Conservation (phyloP, 1,140 invertebrate genomes). For the Lucilia cuprina region DNA sequence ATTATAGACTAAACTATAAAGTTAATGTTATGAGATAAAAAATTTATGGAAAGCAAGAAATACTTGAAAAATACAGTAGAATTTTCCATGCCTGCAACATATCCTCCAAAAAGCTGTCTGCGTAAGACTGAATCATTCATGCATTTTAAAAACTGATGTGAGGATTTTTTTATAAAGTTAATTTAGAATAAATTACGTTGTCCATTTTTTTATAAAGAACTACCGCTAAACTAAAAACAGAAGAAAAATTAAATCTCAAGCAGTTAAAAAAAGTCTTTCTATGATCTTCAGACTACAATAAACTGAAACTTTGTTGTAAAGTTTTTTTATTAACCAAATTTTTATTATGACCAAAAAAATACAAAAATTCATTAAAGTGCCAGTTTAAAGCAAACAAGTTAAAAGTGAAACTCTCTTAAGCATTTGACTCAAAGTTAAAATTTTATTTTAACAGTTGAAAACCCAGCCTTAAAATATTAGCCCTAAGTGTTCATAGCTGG, state of each 20-base stretch:
- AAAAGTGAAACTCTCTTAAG: neutral
- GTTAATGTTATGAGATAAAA: no score
- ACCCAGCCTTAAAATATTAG: neutral
- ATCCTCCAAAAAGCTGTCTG: neutral
- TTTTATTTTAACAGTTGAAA: neutral
- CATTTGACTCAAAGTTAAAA: neutral
- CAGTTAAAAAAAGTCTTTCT: neutral
- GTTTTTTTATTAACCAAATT: neutral
- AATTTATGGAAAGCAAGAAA: no score
- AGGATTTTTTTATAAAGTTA: neutral
- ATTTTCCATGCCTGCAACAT: no score
- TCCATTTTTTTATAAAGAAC: constrained; percentile 2
- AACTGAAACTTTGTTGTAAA: constrained; percentile 14
- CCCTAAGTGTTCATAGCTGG: neutral
- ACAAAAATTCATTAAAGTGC: neutral
- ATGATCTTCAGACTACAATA: neutral
- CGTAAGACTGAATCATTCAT: neutral
- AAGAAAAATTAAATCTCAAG: neutral
- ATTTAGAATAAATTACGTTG: constrained; percentile 26
- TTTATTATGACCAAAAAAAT: neutral
- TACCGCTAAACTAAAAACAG: neutral
- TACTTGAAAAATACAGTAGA: no score
- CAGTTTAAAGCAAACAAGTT: neutral
- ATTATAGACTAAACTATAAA: no score
- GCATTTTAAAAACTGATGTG: neutral